phyloP scores from a whole-genome alignment of 2,797 vertebrate species.

The Tadarida brasiliensis region DNA sequence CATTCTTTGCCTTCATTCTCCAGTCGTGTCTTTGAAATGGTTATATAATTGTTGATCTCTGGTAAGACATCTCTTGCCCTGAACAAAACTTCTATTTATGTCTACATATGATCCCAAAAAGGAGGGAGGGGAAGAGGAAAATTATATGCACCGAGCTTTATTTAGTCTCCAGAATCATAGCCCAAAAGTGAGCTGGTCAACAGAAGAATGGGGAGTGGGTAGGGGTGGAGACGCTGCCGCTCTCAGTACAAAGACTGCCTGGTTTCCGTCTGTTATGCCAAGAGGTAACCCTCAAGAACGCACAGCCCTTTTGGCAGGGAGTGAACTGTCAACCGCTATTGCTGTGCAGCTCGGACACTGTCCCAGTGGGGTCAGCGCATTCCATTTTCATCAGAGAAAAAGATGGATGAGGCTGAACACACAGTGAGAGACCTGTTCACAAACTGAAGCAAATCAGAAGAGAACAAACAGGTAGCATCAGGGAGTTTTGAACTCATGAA shows the following conservation, averaged over 20 bases:
- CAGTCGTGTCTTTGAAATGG: constrained; percentile 44
- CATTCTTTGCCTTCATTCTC: neutral
- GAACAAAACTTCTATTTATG: constrained; percentile 65
- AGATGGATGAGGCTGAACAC: neutral
- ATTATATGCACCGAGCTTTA: constrained; percentile 49
- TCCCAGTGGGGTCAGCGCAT: neutral
- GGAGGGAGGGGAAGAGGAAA: neutral
- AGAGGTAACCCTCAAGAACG: neutral
- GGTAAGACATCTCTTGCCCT: neutral
- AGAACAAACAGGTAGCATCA: neutral
- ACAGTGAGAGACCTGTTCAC: neutral
- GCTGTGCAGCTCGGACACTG: neutral
- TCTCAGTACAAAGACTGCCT: neutral
- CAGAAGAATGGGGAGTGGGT: neutral
- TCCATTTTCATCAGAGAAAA: neutral
- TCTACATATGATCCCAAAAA: neutral
- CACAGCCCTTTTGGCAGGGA: neutral
- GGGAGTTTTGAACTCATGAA: neutral
- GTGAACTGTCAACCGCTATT: neutral
- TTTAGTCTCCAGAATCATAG: constrained; percentile 63
- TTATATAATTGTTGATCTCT: neutral
- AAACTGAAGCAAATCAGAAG: neutral
- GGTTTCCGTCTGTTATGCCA: neutral
- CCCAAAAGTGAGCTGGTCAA: constrained; percentile 17
- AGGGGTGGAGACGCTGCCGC: neutral